Conservation (phyloP, 1,140 invertebrate species). For the Bombus polaris region DNA sequence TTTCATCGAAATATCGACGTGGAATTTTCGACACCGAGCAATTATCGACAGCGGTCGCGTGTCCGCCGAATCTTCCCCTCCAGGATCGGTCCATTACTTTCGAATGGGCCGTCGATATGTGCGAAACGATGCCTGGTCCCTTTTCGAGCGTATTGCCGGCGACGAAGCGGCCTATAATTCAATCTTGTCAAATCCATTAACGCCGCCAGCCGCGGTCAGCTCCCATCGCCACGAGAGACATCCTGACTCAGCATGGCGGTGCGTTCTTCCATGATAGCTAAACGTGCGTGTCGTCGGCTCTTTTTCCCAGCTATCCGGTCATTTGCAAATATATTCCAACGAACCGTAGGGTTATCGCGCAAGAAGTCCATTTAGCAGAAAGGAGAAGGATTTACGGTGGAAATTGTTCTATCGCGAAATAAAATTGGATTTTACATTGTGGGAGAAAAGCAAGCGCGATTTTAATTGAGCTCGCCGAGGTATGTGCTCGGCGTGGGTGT, state of each 20-base stretch:
- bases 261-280: not conserved
- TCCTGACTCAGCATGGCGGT: constrained; percentile 49
- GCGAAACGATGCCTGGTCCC: constrained; percentile 19
- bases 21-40: constrained; percentile 62
- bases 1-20: not conserved
- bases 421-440: not conserved
- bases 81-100: constrained; percentile 70
- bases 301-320: not conserved
- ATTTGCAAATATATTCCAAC: not conserved
- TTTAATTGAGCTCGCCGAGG: constrained; percentile 33
- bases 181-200: constrained; percentile 75
- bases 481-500: not conserved
- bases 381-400: not conserved
- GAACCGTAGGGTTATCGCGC: not conserved
- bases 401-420: not conserved
- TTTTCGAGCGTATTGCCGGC: constrained; percentile 52
- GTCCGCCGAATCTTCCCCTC: constrained; percentile 46
- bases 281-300: not conserved
- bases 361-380: not conserved
- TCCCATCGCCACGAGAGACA: constrained; percentile 43
- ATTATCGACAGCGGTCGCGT: constrained; percentile 71
- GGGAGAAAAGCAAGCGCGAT: constrained; percentile 1
- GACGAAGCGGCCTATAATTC: constrained; percentile 68
- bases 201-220: constrained; percentile 49
- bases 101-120: constrained; percentile 48